Conservation (phyloP, 2,888 invertebrate genomes). For the Epinotia demarniana region DNA sequence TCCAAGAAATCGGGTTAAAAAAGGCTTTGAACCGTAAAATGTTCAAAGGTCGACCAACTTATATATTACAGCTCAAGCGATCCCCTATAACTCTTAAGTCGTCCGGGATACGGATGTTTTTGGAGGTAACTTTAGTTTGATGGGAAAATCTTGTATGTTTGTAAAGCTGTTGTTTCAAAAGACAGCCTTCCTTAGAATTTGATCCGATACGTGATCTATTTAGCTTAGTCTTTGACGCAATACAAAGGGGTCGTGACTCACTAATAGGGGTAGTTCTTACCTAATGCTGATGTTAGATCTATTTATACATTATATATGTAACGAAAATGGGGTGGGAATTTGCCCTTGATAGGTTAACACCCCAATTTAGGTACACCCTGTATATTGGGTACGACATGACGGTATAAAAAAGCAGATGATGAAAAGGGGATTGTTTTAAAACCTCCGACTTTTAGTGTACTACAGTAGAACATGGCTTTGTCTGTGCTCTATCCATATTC, state of each 20-base stretch:
- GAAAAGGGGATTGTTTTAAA: no score
- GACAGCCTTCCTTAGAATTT: slow-evolving; percentile 41
- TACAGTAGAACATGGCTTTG: no score
- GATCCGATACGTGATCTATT: slow-evolving; percentile 40
- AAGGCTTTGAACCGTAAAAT: slow-evolving; percentile 37
- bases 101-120: background rate
- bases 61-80: background rate
- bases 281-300: background rate
- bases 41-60: slow-evolving; percentile 34
- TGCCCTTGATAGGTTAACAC: no score
- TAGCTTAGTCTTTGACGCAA: slow-evolving; percentile 33
- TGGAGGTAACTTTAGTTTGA: background rate
- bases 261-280: slow-evolving; percentile 18
- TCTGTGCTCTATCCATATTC: no score
- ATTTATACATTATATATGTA: background rate
- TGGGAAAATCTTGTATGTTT: background rate
- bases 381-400: no score
- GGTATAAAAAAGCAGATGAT: no score
- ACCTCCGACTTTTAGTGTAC: no score
- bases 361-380: no score
- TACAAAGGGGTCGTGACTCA: slow-evolving; percentile 24
- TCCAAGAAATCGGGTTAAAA: slow-evolving; percentile 43
- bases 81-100: background rate
- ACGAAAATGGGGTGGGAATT: no score
- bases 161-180: slow-evolving; percentile 38